phyloP scores from a whole-genome alignment of 2,113 vertebrate species.

The Pipra filicauda region DNA sequence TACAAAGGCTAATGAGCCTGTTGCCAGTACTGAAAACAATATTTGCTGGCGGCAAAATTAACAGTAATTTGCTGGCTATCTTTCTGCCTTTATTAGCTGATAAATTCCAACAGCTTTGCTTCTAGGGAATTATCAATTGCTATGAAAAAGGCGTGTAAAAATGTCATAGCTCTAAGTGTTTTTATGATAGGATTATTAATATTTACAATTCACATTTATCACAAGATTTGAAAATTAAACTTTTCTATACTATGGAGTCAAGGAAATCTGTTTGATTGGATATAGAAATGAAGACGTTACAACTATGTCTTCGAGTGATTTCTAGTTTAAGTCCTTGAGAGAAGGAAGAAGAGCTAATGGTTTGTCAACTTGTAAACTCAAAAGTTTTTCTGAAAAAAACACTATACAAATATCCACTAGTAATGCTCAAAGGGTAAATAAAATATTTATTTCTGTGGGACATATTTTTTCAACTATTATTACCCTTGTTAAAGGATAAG shows the following conservation, averaged over 20 bases:
- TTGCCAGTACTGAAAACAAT: neutral
- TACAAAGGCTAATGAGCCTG: neutral
- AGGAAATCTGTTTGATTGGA: neutral
- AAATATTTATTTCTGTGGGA: neutral
- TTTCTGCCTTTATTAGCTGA: neutral
- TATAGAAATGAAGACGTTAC: neutral
- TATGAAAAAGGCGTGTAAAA: conserved; percentile 3
- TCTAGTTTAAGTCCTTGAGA: conserved; percentile 31
- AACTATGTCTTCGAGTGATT: conserved; percentile 40
- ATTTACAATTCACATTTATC: conserved; percentile 21
- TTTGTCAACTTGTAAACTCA: conserved; percentile 20
- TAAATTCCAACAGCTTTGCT: neutral
- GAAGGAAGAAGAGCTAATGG: conserved; percentile 30
- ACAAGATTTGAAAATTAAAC: neutral
- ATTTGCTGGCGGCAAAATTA: conserved; percentile 21
- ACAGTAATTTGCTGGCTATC: neutral
- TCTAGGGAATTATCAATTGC: conserved; percentile 17
- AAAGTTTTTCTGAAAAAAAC: conserved; percentile 16
- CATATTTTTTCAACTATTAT: neutral
- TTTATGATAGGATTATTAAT: conserved; percentile 36
- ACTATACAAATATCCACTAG: neutral
- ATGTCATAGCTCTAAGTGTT: neutral
- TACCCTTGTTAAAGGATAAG: conserved; percentile 33
- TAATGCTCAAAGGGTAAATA: conserved; percentile 46
- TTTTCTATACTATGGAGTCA: neutral